Conservation (phyloP, 2,888 invertebrate species). For the Amorpha juglandis region DNA sequence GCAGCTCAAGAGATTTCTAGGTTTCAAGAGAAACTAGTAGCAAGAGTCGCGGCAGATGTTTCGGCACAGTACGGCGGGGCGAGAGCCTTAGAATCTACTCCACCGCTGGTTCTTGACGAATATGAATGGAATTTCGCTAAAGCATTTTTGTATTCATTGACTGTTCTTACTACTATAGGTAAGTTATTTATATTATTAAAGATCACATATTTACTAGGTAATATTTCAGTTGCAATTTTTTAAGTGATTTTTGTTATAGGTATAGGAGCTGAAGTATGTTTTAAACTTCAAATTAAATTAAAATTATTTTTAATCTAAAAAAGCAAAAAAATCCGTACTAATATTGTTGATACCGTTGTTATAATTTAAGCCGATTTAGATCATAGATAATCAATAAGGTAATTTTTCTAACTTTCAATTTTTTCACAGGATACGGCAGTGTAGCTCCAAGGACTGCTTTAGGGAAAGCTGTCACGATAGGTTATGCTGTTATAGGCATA, state of each 20-base stretch:
- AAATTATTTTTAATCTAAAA: too few species aligned
- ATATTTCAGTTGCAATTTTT: not conserved
- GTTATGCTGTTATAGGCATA: constrained; percentile 94
- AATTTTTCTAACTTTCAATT: not conserved
- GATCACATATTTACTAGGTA: not conserved
- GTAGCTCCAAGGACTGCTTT: constrained; percentile 95
- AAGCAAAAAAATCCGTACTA: too few species aligned
- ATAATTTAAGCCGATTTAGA: too few species aligned
- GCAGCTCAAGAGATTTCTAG: constrained; percentile 88
- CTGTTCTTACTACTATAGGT: constrained; percentile 96
- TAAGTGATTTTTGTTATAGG: constrained; percentile 17
- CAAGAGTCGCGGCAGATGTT: constrained; percentile 90
- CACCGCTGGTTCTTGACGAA: constrained; percentile 77
- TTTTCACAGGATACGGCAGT: constrained; percentile 93
- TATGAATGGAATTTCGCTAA: constrained; percentile 95
- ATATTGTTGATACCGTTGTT: too few species aligned
- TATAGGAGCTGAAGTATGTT: too few species aligned
- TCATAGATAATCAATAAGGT: too few species aligned
- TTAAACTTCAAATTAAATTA: too few species aligned
- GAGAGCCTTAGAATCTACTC: constrained; percentile 74
- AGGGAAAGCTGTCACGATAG: constrained; percentile 96
- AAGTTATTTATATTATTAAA: constrained; percentile 47
- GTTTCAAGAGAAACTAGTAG: constrained; percentile 92
- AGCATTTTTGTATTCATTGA: constrained; percentile 96
- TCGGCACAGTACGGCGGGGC: constrained; percentile 81